phyloP scores from a whole-genome alignment of 2,797 vertebrate genomes.

The Acrocephalus scirpaceus region DNA sequence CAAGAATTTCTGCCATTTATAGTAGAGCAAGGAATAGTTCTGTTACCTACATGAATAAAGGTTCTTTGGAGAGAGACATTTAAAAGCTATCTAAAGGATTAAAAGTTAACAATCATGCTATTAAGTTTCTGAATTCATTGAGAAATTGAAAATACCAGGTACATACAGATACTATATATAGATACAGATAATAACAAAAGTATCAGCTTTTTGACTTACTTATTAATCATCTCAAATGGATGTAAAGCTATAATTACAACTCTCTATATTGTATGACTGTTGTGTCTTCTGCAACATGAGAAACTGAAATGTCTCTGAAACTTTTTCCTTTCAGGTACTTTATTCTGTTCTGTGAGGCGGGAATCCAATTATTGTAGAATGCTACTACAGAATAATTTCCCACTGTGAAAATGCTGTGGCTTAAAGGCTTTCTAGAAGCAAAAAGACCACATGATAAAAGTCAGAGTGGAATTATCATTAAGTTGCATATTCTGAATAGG shows the following conservation, averaged over 20 bases:
- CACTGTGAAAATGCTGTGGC: neutral
- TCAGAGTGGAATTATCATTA: neutral
- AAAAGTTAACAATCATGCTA: neutral
- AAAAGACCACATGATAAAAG: neutral
- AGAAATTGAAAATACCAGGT: neutral
- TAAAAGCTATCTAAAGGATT: slow-evolving; percentile 5
- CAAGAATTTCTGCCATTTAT: neutral
- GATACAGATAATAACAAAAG: neutral
- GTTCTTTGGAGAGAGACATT: neutral
- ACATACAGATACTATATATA: neutral
- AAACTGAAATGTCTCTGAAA: neutral
- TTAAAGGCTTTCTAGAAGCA: neutral
- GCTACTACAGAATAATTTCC: neutral
- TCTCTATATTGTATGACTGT: neutral
- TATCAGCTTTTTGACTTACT: neutral
- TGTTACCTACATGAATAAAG: neutral
- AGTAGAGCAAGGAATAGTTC: neutral
- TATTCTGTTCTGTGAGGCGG: neutral
- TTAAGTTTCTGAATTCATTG: neutral
- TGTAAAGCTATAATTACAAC: neutral
- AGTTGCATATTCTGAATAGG: neutral
- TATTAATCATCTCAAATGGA: neutral
- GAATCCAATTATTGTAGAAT: neutral
- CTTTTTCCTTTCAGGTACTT: neutral
- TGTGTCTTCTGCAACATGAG: neutral